Conservation (phyloP, 2,797 vertebrate genomes). For the Helostoma temminkii region DNA sequence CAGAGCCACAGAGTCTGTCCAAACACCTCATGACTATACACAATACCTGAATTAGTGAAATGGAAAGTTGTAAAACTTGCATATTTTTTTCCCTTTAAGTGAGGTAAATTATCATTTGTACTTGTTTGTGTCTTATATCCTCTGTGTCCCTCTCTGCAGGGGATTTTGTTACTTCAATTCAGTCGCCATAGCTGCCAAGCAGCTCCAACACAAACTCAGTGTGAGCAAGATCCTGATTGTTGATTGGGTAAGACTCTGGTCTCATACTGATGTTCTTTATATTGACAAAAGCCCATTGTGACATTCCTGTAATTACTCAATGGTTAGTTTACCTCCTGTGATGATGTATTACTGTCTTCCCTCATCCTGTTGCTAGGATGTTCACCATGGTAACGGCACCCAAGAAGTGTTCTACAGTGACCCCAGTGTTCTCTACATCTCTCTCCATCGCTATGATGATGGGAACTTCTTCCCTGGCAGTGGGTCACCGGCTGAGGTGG, state of each 20-base stretch:
- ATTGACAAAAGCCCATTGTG: neutral
- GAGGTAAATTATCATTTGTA: too few relatives aligned
- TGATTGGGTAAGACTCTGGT: constrained; percentile 89
- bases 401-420: constrained; percentile 96
- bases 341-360: neutral
- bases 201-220: constrained; percentile 93
- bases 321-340: neutral
- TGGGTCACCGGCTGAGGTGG: constrained; percentile 92
- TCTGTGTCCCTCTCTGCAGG: constrained; percentile 77
- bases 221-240: constrained; percentile 95
- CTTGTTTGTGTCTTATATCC: constrained; percentile 15
- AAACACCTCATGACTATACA: neutral
- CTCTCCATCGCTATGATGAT: constrained; percentile 93
- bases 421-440: constrained; percentile 93
- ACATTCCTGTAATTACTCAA: neutral
- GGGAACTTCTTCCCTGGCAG: constrained; percentile 98
- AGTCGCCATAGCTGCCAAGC: constrained; percentile 93
- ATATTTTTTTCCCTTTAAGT: neutral
- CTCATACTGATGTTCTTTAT: neutral
- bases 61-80: neutral
- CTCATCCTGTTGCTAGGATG: constrained; percentile 83
- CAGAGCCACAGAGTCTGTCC: neutral
- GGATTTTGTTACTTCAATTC: constrained; percentile 99
- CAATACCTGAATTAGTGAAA: neutral
- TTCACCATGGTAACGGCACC: constrained; percentile 97